Percentiles rank a stretch among this genome's conserved stretches.
phyloP scores from a whole-genome alignment of 2,888 invertebrate genomes.

The Protophormia terraenovae region DNA sequence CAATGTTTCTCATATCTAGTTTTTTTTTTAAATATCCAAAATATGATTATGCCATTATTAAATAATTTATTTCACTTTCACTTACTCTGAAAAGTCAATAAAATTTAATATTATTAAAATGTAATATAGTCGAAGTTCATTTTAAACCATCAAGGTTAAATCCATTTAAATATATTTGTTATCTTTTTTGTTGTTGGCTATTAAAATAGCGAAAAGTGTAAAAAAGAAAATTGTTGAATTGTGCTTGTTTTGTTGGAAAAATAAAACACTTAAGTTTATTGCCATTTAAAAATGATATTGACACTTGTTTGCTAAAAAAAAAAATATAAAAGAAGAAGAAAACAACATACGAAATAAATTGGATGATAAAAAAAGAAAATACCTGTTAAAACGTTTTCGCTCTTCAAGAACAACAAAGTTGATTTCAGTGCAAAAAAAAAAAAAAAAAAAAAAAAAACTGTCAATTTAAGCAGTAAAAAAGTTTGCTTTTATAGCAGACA shows the following conservation, averaged over 20 bases:
- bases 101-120: no score
- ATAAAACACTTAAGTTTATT: conserved; percentile 48
- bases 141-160: neutral
- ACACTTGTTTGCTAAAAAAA: conserved; percentile 48
- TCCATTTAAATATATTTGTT: neutral
- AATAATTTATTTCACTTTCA: no score
- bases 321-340: neutral
- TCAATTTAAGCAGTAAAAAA: neutral
- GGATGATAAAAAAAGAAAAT: conserved; percentile 28
- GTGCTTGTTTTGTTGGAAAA: neutral
- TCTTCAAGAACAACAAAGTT: conserved; percentile 26
- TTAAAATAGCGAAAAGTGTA: neutral
- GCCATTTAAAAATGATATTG: conserved; percentile 37
- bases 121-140: no score
- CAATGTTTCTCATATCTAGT: no score
- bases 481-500: neutral
- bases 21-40: no score
- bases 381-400: conserved; percentile 20
- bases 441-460: no score
- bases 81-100: no score
- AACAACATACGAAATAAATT: neutral
- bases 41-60: no score
- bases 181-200: neutral
- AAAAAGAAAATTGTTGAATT: neutral
- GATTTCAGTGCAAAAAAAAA: neutral